Evolutionary conservation across 2,797 vertebrate species (phyloP), one percentile per base, ranked within the genome.

Genomic region (Sciaenops ocellatus): DNA sequence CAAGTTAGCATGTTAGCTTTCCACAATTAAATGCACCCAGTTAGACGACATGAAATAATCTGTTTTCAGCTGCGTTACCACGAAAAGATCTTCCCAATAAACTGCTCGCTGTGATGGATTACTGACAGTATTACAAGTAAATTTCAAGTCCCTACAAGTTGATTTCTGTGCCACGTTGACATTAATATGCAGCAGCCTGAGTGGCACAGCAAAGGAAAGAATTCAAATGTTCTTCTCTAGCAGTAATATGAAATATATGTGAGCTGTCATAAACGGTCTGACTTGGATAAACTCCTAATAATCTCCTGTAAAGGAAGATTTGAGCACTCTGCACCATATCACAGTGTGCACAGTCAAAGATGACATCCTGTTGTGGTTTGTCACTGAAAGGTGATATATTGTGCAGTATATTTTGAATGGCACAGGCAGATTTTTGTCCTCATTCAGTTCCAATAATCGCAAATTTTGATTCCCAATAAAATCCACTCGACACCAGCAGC

Each of bases 251-350:
- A 41, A 47, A 9, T 26, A 6, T n/a, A 47, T 1, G 5, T 3
- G 38, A 76, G 52, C 47, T 17, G 52, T 30, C 0, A 2, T 47
- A 48, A 20, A 47, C 10, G 46, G 15, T 44, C 30, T 6, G 63
- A 28, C 28, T 59, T 52, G 38, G 18, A 62, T 46, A 50, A 28
- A 51, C 62, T 57, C 22, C 22, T 55, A 54, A 69, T 66, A 34
- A 79, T 79, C 56, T 76, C 26, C 16, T 44, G 38, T 7, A 47
- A 47, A 62, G 52, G 28, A n/a, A 20, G 63, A 52, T 75, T 46
- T 54, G 9, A 60, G 47, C 6, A 8, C 5, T 18, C 26, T 46
- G 42, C 47, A 20, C 16, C 22, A 13, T 6, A 18, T 52, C 28
- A 16, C 54, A 59, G 26, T 41, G 17, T 52, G 44, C 42, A 46